These are phyloP conservation scores for Phalacrocorax aristotelis DNA, from an alignment of 2,113 vertebrate genomes.

Conservation along the genomic window DNA sequence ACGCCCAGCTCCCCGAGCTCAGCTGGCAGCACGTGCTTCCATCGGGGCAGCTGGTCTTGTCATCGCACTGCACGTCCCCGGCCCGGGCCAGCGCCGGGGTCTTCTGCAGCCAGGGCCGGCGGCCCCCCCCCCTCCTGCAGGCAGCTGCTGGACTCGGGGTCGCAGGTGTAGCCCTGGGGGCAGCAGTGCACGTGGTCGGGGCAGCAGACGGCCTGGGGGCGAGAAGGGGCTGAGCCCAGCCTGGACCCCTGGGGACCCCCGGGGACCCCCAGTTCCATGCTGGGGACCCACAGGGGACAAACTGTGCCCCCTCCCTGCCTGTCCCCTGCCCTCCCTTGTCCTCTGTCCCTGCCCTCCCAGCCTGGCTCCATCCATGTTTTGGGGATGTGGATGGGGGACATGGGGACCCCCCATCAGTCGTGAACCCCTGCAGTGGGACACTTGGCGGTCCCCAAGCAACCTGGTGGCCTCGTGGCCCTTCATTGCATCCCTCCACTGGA, in stretches of 20 bases:
- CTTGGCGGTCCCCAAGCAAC: background rate
- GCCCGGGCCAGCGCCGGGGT: accelerated
- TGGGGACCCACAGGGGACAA: background rate
- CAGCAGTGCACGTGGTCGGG: slow-evolving; percentile 20
- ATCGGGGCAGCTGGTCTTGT: slow-evolving; percentile 70
- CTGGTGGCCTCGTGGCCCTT: background rate
- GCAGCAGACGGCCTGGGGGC: slow-evolving; percentile 2
- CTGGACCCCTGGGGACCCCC: accelerated
- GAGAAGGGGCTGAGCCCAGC: background rate
- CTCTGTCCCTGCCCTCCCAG: background rate
- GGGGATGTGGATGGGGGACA: background rate
- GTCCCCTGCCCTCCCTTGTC: too few species aligned
- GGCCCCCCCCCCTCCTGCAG: background rate
- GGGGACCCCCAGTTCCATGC: background rate
- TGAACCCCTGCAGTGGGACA: background rate
- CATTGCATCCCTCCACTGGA: background rate
- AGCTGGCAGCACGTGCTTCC: slow-evolving; percentile 83
- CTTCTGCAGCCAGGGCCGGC: background rate
- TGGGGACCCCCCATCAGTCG: background rate
- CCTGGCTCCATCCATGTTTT: background rate
- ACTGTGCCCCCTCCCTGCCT: background rate
- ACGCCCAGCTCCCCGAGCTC: slow-evolving; percentile 69
- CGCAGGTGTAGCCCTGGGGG: slow-evolving; percentile 76
- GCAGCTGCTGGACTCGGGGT: slow-evolving; percentile 55
- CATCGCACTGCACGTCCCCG: slow-evolving; percentile 55